Conservation (phyloP, 2,888 invertebrate genomes). For the Dryadula phaetusa region DNA sequence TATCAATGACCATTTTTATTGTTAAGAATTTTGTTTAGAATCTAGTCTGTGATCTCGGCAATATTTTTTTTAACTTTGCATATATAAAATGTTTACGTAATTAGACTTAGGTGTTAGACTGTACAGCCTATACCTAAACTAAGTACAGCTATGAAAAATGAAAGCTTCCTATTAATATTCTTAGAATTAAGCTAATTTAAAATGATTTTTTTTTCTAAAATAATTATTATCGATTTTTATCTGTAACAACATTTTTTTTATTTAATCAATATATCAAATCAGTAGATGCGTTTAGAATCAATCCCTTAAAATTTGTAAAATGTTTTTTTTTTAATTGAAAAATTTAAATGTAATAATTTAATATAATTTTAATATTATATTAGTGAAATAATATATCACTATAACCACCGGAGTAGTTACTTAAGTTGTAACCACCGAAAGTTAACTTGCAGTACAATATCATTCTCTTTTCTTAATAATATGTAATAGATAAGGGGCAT, state of each 20-base stretch:
- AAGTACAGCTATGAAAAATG: constrained; percentile 32
- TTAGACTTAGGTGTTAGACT: constrained; percentile 17
- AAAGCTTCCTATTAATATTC: constrained; percentile 67
- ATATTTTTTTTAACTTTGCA: constrained; percentile 54
- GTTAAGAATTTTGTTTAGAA: constrained; percentile 59
- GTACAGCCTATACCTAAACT: neutral
- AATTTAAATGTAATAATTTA: neutral
- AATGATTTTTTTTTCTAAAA: constrained; percentile 24
- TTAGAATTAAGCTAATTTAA: constrained; percentile 52
- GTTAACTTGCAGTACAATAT: constrained; percentile 16
- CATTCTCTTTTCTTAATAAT: constrained; percentile 13
- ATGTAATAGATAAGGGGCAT: neutral
- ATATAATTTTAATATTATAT: constrained; percentile 10
- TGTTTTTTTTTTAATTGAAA: neutral
- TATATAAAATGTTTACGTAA: constrained; percentile 47
- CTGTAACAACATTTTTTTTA: neutral
- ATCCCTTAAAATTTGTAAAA: neutral
- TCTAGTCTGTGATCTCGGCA: constrained; percentile 83
- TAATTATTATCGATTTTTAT: constrained; percentile 10
- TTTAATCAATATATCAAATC: neutral
- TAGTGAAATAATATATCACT: constrained; percentile 4
- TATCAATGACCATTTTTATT: constrained; percentile 30
- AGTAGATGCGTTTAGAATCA: neutral
- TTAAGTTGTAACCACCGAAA: constrained; percentile 35
- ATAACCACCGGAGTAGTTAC: constrained; percentile 29